Evolutionary conservation across 2,113 vertebrate genomes (phyloP), one percentile per base, ranked within the genome.

Genomic region (Carassius auratus): DNA sequence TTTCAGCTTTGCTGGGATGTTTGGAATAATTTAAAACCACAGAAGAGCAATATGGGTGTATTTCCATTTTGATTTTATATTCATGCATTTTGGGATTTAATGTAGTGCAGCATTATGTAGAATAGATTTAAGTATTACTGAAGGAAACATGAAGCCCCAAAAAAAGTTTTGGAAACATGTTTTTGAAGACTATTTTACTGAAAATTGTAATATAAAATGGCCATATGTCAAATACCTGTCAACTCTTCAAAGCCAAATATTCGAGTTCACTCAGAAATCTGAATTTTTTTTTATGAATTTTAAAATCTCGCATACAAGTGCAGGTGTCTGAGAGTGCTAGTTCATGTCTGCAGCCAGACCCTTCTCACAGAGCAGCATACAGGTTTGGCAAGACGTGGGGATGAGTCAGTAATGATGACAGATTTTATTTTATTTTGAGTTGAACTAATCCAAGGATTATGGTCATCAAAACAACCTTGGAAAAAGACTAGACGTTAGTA

Each of bases 11-110:
- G 4, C 2, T 10, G 8, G 19, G 30, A 77, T 77, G 19, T 21
- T n/a, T 42, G 19, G 5, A 36, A n/a, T 57, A 57, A 77, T 33
- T 30, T 55, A 10, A 33, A 55, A 12, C 33, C 17, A 38, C 19
- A 59, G 13, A 42, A 61, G 19, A 1, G n/a, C 2, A 38, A 59
- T 38, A 38, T 61, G 26, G 19, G 3, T 21, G 10, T 42, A 26
- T 80, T 64, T 80, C 21, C 57, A 48, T 79, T 79, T 26, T 8
- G 10, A 59, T 45, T 79, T 79, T 45, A 45, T 42, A 42, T 62
- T 64, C 36, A 45, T 64, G 59, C 5, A 4, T 42, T 42, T 45
- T 64, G 13, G 10, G 57, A 62, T 80, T 45, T 64, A 3, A 64
- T 64, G 2, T 62, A 42, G 12, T n/a, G 76, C 30, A 38, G 14